Conservation (phyloP, 1,140 invertebrate genomes). For the Ganaspis sp. region DNA sequence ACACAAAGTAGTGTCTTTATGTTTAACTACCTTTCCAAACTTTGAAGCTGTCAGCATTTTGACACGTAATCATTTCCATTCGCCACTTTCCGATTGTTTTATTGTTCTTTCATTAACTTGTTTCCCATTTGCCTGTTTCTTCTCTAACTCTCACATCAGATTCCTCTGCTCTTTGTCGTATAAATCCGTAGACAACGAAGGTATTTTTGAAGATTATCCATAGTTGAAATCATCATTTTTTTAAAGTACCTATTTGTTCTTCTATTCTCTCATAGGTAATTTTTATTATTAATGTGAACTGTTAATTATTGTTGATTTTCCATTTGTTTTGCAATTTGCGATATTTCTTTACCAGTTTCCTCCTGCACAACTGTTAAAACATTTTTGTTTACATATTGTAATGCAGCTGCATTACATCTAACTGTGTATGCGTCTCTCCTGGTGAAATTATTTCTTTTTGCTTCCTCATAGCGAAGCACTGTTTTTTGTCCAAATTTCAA, state of each 20-base stretch:
- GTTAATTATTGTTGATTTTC: constrained; percentile 38
- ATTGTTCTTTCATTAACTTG: too few species aligned
- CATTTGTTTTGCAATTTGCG: constrained; percentile 35
- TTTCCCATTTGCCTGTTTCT: too few species aligned
- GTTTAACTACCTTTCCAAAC: too few species aligned
- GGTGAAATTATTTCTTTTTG: too few species aligned
- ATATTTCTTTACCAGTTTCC: constrained; percentile 11
- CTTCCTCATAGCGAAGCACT: too few species aligned
- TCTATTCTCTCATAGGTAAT: constrained; percentile 40
- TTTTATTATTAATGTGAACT: constrained; percentile 57
- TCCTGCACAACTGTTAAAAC: constrained; percentile 33
- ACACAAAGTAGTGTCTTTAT: too few species aligned
- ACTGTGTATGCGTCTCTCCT: constrained; percentile 49
- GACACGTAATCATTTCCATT: too few species aligned
- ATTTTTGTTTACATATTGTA: constrained; percentile 57
- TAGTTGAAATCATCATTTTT: constrained; percentile 46
- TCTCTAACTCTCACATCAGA: too few species aligned
- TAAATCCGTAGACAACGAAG: constrained; percentile 14
- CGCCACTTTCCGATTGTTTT: too few species aligned
- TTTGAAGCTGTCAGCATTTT: too few species aligned
- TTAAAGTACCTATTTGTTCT: constrained; percentile 35
- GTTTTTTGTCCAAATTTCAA: too few species aligned
- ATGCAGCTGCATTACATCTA: too few species aligned
- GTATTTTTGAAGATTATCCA: constrained; percentile 36
- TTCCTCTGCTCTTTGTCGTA: background rate